Conservation (phyloP, 2,888 invertebrate species). For the Trissolcus brochymenae region DNA sequence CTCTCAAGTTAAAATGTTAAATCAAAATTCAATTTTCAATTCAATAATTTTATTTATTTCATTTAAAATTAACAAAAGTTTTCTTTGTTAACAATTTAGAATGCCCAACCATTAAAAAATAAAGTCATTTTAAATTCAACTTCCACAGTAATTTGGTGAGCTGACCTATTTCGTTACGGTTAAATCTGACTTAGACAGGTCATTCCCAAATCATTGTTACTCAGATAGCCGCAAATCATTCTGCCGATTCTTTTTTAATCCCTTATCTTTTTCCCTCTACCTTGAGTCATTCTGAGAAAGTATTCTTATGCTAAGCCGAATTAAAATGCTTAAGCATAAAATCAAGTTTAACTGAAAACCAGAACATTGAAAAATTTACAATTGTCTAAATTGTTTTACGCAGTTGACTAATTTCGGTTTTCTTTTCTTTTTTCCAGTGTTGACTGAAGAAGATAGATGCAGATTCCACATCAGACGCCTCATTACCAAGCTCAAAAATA, state of each 20-base stretch:
- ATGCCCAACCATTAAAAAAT: neutral
- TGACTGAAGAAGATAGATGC: slow-evolving; percentile 11
- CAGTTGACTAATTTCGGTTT: neutral
- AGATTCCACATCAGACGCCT: slow-evolving; percentile 6
- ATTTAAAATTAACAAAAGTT: neutral
- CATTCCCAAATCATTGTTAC: neutral
- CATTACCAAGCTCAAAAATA: slow-evolving; percentile 1
- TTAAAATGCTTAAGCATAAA: neutral
- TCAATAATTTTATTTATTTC: no score
- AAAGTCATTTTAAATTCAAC: neutral
- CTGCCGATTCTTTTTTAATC: neutral
- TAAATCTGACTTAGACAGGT: neutral
- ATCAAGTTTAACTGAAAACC: neutral
- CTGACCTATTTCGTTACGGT: neutral
- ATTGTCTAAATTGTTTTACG: neutral
- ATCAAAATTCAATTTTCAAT: no score
- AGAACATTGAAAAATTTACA: neutral
- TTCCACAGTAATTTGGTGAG: no score
- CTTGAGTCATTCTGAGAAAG: neutral
- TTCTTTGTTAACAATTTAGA: neutral
- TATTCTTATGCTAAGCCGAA: neutral
- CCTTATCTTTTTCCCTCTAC: neutral
- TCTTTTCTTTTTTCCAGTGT: slow-evolving; percentile 7
- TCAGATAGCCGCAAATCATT: neutral
- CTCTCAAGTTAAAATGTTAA: neutral